A percentile compares a stretch with the other conserved stretches of the same genome.
Conservation (phyloP, 2,888 invertebrate genomes). For the Diogma glabrata region DNA sequence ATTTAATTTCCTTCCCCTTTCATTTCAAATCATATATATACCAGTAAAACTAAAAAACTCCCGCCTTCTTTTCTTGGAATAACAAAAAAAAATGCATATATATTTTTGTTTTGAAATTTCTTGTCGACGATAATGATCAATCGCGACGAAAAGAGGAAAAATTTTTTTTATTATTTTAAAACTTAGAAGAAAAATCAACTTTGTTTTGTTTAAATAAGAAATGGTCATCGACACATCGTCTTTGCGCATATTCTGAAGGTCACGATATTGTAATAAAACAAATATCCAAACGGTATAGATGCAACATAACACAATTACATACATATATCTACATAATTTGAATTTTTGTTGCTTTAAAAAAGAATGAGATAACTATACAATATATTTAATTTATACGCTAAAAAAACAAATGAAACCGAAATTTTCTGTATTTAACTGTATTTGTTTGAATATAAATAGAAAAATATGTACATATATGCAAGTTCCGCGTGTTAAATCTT, state of each 20-base stretch:
- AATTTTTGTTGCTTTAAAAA: neutral
- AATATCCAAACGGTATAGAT: slow-evolving; percentile 18
- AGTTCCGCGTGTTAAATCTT: too few species aligned
- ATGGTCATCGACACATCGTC: slow-evolving; percentile 42
- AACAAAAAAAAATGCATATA: too few species aligned
- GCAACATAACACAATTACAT: slow-evolving; percentile 13
- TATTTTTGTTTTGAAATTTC: too few species aligned
- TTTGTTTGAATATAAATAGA: neutral
- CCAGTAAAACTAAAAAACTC: too few species aligned
- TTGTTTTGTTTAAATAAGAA: slow-evolving; percentile 4
- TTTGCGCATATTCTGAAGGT: slow-evolving; percentile 41
- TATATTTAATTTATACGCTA: neutral
- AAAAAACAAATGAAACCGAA: slow-evolving; percentile 6
- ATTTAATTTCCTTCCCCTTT: too few species aligned
- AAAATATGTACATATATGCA: too few species aligned
- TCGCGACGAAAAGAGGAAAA: slow-evolving; percentile 1
- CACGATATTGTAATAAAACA: slow-evolving; percentile 22
- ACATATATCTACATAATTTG: too few species aligned
- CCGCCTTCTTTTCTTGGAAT: too few species aligned
- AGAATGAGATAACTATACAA: slow-evolving; percentile 7
- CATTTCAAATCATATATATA: too few species aligned
- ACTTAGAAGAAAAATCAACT: slow-evolving; percentile 4
- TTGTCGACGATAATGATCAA: neutral
- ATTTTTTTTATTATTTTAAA: neutral
- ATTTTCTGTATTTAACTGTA: slow-evolving; percentile 7